Evolutionary conservation across 2,113 vertebrate genomes (phyloP), one percentile per base, ranked within the genome.

Genomic region (Cyprinus carpio): DNA sequence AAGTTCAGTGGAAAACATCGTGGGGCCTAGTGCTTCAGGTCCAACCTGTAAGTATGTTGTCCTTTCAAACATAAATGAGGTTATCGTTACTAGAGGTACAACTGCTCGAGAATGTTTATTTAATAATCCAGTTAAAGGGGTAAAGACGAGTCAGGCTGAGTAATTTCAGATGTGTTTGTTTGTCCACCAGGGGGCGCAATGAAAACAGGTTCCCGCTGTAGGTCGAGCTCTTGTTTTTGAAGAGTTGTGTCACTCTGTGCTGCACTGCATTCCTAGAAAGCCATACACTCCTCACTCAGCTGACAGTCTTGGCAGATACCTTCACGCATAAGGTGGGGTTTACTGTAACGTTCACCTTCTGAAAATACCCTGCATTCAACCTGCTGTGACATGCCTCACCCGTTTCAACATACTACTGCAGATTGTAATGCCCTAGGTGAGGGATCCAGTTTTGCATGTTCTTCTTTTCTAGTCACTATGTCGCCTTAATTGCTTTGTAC

Each of bases 321-420:
- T 51, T 51, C 10, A 18, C 16, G 12, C 15, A 31, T 4, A 51
- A 76, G 75, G 75, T 76, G 75, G 46, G 49, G 75, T 76, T 54
- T 76, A 18, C 49, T 54, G 27, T 51, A 18, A 76, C 7, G 27
- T 76, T 31, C 25, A 29, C 25, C 49, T 15, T 54, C 25, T 76
- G 72, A 76, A 76, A 76, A 81, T 69, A 69, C 0, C 25, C 11
- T 31, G 40, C 2, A 31, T 6, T 81, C 25, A 81, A 34, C 62
- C 62, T 81, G 80, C 13, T 69, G 25, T 69, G 62, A 54, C 64
- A 54, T 81, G 80, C 40, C 80, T 81, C 62, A 11, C 62, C 25
- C 40, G 20, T 81, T 29, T 18, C 1, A 43, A 43, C 56, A 25
- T 37, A 13, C 15, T n/a, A 37, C 6, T 37, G 34, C 6, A 8